Percentiles rank a stretch among this genome's conserved stretches.
Conservation (phyloP, 1,140 invertebrate genomes). For the Eueides isabella region DNA sequence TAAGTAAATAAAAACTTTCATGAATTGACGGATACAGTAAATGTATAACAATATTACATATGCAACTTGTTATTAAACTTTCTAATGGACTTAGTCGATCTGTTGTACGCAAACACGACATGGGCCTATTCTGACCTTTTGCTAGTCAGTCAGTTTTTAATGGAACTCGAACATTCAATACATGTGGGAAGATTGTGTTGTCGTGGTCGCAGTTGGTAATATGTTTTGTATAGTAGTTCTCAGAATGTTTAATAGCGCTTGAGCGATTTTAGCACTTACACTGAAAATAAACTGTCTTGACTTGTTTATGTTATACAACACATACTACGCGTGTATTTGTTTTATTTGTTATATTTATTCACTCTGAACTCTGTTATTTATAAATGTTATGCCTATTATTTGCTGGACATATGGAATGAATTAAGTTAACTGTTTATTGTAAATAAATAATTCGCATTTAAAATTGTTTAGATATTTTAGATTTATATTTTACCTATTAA, state of each 20-base stretch:
- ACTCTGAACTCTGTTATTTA: neutral
- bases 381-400: neutral
- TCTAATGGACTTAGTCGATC: conserved; percentile 11
- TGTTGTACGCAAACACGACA: conserved; percentile 16
- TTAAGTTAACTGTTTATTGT: neutral
- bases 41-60: conserved; percentile 7
- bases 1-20: conserved; percentile 4
- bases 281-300: conserved; percentile 3
- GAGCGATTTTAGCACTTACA: neutral
- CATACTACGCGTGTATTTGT: neutral
- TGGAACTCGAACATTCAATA: conserved; percentile 24
- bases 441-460: neutral
- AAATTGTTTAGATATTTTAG: neutral
- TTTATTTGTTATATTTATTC: neutral
- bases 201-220: conserved; percentile 15
- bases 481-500: too few species aligned
- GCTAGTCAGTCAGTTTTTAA: conserved; percentile 26
- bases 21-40: neutral
- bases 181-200: neutral
- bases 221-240: conserved; percentile 14
- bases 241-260: neutral
- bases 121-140: conserved; percentile 9
- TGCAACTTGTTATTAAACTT: conserved; percentile 14
- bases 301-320: neutral
- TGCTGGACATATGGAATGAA: neutral